Percentiles rank a stretch among this genome's conserved stretches.
These are phyloP conservation scores for Coranthus polyacanthus DNA, from an alignment of 2,797 vertebrate genomes.

Conservation along the genomic window DNA sequence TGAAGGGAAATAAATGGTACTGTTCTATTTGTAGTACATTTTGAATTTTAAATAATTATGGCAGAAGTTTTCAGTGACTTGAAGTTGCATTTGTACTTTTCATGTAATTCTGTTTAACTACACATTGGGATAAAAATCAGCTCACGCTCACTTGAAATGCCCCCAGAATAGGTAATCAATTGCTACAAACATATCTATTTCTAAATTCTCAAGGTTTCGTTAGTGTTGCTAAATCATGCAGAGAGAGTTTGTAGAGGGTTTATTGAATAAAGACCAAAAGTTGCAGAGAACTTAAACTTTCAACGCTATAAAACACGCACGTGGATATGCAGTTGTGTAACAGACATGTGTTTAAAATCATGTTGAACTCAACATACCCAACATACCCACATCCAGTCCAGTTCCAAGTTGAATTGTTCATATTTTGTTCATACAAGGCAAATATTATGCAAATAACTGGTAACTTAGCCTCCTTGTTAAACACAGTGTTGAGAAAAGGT, in stretches of 20 bases:
- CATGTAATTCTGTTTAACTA: not conserved
- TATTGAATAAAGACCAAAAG: too few species aligned
- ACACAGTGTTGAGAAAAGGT: too few species aligned
- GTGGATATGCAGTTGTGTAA: too few species aligned
- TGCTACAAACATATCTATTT: constrained; percentile 1
- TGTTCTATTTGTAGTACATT: not conserved
- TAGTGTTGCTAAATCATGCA: not conserved
- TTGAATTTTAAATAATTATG: not conserved
- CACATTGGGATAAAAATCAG: not conserved
- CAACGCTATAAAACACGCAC: too few species aligned
- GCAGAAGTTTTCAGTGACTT: not conserved
- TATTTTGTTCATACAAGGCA: too few species aligned
- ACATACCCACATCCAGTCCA: not conserved
- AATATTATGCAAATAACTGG: not conserved
- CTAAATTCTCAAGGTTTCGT: too few species aligned
- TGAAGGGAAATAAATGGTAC: not conserved
- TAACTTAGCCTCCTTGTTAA: too few species aligned
- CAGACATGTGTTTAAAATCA: too few species aligned
- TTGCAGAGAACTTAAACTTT: too few species aligned
- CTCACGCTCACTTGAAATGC: not conserved
- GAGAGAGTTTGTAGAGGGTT: too few species aligned
- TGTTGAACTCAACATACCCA: constrained; percentile 2
- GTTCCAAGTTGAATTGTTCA: not conserved
- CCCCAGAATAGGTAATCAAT: constrained; percentile 30
- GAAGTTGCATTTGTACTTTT: too few species aligned